A percentile compares a stretch with the other conserved stretches of the same genome.
phyloP scores from a whole-genome alignment of 1,140 invertebrate genomes.

The Drosophila miranda region DNA sequence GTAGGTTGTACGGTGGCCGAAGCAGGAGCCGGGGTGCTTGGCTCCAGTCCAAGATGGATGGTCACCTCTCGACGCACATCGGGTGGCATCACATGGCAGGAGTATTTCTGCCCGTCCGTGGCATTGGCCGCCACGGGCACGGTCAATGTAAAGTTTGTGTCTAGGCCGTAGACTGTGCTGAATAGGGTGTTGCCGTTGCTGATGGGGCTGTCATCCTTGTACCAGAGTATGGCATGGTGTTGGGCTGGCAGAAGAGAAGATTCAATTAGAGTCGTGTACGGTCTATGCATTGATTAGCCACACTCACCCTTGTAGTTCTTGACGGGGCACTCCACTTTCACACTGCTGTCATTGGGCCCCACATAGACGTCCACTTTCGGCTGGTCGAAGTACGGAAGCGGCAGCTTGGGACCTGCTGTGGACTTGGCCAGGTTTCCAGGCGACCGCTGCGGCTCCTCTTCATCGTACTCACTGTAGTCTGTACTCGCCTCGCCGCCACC shows the following conservation, averaged over 20 bases:
- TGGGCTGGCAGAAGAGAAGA: conserved; percentile 18
- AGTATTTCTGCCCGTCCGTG: conserved; percentile 38
- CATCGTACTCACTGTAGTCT: conserved; percentile 47
- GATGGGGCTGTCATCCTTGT: conserved; percentile 33
- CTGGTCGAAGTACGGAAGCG: conserved; percentile 57
- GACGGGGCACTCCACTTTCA: conserved; percentile 61
- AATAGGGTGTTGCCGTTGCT: conserved; percentile 35
- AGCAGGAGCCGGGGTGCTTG: conserved; percentile 28
- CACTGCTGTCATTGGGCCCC: conserved; percentile 24
- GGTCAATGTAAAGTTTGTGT: conserved; percentile 43
- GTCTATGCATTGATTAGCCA: not conserved
- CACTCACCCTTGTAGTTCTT: conserved; percentile 65
- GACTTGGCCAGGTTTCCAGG: conserved; percentile 60
- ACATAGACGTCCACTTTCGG: conserved; percentile 42
- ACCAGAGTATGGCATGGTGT: conserved; percentile 63
- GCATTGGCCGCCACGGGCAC: conserved; percentile 43
- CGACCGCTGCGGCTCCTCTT: conserved; percentile 40
- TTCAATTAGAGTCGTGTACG: not conserved
- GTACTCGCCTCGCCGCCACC: conserved; percentile 10
- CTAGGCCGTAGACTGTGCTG: conserved; percentile 40
- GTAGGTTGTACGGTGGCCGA: conserved; percentile 9
- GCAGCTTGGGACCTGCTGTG: conserved; percentile 26
- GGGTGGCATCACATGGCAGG: conserved; percentile 38
- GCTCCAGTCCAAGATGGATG: conserved; percentile 44
- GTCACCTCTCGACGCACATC: conserved; percentile 39